Evolutionary conservation across 2,888 invertebrate genomes (phyloP), one percentile per base, ranked within the genome.

Genomic region (Eupithecia vulgata): DNA sequence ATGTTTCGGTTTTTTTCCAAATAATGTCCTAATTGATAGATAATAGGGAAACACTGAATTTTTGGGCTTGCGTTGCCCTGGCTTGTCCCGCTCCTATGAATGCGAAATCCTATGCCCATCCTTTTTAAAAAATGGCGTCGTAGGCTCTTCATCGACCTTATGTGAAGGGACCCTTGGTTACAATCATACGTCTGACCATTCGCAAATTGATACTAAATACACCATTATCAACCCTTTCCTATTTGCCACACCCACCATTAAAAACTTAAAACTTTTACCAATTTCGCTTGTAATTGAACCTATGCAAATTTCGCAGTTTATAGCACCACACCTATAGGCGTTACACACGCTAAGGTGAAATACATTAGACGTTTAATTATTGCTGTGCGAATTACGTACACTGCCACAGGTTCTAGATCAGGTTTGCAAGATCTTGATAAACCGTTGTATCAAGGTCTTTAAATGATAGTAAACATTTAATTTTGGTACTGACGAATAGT

Each of bases 341-440:
- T 21, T 30, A 25, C 42, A 67, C 68, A 72, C 40, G 74, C 71
- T 73, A 64, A 76, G 69, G 75, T 71, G 72, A 74, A 76, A 69
- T 61, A 59, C 68, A 75, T 79, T 78, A 79, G 76, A 62, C 35
- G 42, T 70, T 74, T 76, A 74, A 79, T 76, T 74, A 79, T 37
- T 73, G 70, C 59, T 75, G 68, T 35, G 76, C 70, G 72, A 76
- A 78, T 72, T 73, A 68, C 59, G 67, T 45, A 40, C 25, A 7
- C 5, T 71, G 65, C 59, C 64, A n/a, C n/a, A 12, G 21, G 65
- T 42, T 37, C n/a, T 73, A 70, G 71, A 61, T 62, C 70, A 62
- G 65, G 64, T 67, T 74, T 15, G 66, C 66, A 40, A 69, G 25
- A 42, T 61, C 62, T 64, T 64, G 34, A 21, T 64, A 17, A 66